A percentile compares a stretch with the other conserved stretches of the same genome.
phyloP scores from a whole-genome alignment of 2,797 vertebrate genomes.

The Martes flavigula region DNA sequence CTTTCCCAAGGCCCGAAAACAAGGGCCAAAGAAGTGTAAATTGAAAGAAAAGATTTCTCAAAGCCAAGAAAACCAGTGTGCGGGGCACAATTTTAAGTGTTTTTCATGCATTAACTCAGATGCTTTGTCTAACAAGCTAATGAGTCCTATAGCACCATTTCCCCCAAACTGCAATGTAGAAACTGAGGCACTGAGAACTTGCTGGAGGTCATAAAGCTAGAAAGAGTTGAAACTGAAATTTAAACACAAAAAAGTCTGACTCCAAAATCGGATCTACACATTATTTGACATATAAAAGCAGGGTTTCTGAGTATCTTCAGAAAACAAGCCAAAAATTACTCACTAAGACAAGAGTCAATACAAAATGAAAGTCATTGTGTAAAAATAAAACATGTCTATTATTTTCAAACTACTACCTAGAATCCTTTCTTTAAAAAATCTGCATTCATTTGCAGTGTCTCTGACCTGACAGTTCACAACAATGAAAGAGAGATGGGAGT shows the following conservation, averaged over 20 bases:
- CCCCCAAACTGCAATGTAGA: not conserved
- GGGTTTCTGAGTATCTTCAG: not conserved
- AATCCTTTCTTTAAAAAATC: not conserved
- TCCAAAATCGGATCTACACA: not conserved
- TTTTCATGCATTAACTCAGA: not conserved
- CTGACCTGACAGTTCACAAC: not conserved
- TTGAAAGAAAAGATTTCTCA: not conserved
- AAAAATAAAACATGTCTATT: not conserved
- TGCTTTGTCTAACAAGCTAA: not conserved
- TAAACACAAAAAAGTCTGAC: not conserved
- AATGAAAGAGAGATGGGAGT: conserved; percentile 8
- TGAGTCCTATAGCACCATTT: not conserved
- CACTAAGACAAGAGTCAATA: not conserved
- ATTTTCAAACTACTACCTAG: not conserved
- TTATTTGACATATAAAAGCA: not conserved
- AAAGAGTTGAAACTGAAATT: not conserved
- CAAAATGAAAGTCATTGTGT: not conserved
- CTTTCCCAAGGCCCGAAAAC: not conserved
- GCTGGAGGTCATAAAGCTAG: not conserved
- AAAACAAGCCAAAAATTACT: not conserved
- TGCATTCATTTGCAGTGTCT: conserved; percentile 5
- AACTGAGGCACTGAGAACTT: not conserved
- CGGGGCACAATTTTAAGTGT: not conserved
- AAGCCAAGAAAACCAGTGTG: not conserved
- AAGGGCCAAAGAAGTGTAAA: not conserved